Conservation (phyloP, 2,113 vertebrate genomes). For the Mobula hypostoma region DNA sequence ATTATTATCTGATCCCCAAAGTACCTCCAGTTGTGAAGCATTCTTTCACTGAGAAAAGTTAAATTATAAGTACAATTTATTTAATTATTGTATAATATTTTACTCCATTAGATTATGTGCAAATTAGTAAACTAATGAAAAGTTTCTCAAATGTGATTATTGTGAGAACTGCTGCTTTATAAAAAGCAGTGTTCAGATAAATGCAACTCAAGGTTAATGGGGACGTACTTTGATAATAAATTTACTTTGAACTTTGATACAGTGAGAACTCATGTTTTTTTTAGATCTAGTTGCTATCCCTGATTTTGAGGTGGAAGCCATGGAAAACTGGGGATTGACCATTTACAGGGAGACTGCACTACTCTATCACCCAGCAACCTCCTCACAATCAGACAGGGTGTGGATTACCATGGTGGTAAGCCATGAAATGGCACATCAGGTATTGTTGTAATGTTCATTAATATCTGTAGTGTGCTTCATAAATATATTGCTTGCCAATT, state of each 20-base stretch:
- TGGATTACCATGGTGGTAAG: conserved; percentile 58
- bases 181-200: background rate
- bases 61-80: background rate
- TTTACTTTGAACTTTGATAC: background rate
- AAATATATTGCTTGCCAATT: background rate
- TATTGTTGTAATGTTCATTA: conserved; percentile 38
- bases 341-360: conserved; percentile 60
- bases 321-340: conserved; percentile 68
- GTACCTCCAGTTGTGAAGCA: background rate
- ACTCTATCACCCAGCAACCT: conserved; percentile 56
- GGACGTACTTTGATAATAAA: no score
- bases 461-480: background rate
- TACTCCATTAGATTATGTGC: background rate
- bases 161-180: background rate
- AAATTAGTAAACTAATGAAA: background rate
- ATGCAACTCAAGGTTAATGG: no score
- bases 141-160: background rate
- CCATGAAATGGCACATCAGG: conserved; percentile 70
- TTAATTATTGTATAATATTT: background rate
- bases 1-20: background rate
- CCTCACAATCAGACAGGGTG: conserved; percentile 63
- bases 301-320: conserved; percentile 58
- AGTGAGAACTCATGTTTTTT: background rate
- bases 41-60: no score
- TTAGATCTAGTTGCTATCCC: conserved; percentile 63